Conservation (phyloP, 1,140 invertebrate genomes). For the Leptinotarsa undecemlineata region DNA sequence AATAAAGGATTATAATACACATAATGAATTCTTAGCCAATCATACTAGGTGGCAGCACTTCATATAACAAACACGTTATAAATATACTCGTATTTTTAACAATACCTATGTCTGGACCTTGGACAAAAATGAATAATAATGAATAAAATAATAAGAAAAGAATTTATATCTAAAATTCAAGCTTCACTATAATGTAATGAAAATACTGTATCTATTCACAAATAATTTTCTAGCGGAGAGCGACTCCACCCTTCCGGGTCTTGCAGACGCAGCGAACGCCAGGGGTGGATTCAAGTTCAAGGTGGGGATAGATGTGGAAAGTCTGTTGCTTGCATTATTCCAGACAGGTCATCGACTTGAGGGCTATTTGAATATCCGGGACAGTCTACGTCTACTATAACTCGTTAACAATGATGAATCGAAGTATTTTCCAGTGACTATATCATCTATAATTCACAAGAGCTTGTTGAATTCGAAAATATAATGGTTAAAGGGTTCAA, state of each 20-base stretch:
- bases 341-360: constrained; percentile 1
- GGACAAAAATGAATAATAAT: too few species aligned
- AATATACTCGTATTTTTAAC: too few species aligned
- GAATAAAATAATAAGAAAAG: too few species aligned
- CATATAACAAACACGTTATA: too few species aligned
- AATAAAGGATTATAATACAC: too few species aligned
- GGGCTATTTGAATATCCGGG: background rate
- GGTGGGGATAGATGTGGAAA: background rate
- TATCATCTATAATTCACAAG: background rate
- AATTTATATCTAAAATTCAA: too few species aligned
- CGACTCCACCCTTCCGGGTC: background rate
- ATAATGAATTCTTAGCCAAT: too few species aligned
- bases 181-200: too few species aligned
- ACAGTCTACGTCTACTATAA: background rate
- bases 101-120: too few species aligned
- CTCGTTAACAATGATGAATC: background rate
- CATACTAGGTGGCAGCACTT: too few species aligned
- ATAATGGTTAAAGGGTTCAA: too few species aligned
- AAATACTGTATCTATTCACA: background rate
- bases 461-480: background rate
- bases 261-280: background rate
- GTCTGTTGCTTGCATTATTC: background rate
- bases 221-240: background rate
- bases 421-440: background rate
- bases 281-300: constrained; percentile 7